Base-by-base conservation (phyloP, 2,888 invertebrate species). In the Stenotaenia linearis region DNA sequence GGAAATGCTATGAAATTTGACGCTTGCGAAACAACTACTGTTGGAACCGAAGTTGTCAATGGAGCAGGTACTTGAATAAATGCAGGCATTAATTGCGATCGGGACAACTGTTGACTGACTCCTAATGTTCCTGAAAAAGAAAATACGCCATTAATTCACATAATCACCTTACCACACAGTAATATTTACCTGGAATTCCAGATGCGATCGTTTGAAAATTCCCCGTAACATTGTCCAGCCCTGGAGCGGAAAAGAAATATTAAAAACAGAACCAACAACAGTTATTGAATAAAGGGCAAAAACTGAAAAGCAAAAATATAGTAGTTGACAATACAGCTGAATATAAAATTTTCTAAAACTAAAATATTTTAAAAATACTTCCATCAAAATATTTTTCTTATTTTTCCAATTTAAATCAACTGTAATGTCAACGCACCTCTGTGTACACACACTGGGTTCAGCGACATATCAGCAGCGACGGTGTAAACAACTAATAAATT, bases 21-120 rank as follows among this genome's bases (percentile, higher is more conserved):
- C n/a, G 69, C n/a, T 45, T 45, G 69, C 10, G 69, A 69, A 25
- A 69, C 69, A 25, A 69, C 69, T 28, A 69, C 69, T 25, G 69
- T 28, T 28, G 69, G 69, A 28, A 69, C 69, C 28, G 74, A 37
- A 37, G 74, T 35, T 23, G 37, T 79, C n/a, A 35, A 30, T 35
- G 37, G 21, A 25, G 32, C 28, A 40, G 79, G 74, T n/a, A 79
- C 40, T 40, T 79, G 79, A 75, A 79, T 79, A 56, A 79, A 74
- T 35, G 79, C 56, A 21, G 79, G 79, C 37, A 75, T 28, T 37
- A 79, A 30, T 10, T 37, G 25, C 12, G 35, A 18, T 9, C 75
- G 30, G 1, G 35, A 21, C 21, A 79, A 75, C 35, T 69, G 74
- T 35, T 75, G 69, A 23, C 75, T 30, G 25, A 40, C 18, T 1